Conservation (phyloP, 2,888 invertebrate species). For the Agelastica alni region DNA sequence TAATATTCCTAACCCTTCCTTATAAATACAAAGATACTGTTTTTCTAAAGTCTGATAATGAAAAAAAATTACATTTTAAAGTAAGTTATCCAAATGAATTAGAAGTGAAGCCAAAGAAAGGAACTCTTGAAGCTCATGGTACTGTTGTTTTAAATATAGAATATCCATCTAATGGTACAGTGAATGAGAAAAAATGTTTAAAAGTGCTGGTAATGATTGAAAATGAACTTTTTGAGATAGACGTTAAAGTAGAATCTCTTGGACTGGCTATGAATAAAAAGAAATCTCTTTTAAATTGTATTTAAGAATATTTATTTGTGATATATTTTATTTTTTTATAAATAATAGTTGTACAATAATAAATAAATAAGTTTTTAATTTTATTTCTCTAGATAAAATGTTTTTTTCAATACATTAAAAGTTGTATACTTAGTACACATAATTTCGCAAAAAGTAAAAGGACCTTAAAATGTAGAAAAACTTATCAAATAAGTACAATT, state of each 20-base stretch:
- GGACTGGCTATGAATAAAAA: constrained; percentile 8
- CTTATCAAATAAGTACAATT: too few relatives aligned
- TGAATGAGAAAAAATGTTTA: constrained; percentile 29
- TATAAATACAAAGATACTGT: constrained; percentile 39
- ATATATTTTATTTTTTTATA: too few relatives aligned
- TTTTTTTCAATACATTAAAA: too few relatives aligned
- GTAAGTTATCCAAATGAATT: constrained; percentile 35
- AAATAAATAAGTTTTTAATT: too few relatives aligned
- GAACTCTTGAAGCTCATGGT: constrained; percentile 38
- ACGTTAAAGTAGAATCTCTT: constrained; percentile 41
- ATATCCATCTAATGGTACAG: constrained; percentile 26
- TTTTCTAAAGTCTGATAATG: constrained; percentile 37
- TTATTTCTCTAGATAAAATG: too few relatives aligned
- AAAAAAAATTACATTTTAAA: constrained; percentile 32
- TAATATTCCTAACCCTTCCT: constrained; percentile 40
- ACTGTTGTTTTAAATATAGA: constrained; percentile 39
- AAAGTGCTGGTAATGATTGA: constrained; percentile 45
- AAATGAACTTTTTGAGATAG: constrained; percentile 43
- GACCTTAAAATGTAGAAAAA: too few relatives aligned
- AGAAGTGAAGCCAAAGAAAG: constrained; percentile 35
- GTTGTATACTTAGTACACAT: too few relatives aligned
- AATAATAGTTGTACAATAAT: too few relatives aligned
- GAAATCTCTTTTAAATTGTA: constrained; percentile 12
- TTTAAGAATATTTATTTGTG: too few relatives aligned
- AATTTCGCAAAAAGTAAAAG: too few relatives aligned